A percentile compares a stretch with the other conserved stretches of the same genome.
Conservation (phyloP, 2,113 vertebrate genomes). For the Ctenomys sociabilis region DNA sequence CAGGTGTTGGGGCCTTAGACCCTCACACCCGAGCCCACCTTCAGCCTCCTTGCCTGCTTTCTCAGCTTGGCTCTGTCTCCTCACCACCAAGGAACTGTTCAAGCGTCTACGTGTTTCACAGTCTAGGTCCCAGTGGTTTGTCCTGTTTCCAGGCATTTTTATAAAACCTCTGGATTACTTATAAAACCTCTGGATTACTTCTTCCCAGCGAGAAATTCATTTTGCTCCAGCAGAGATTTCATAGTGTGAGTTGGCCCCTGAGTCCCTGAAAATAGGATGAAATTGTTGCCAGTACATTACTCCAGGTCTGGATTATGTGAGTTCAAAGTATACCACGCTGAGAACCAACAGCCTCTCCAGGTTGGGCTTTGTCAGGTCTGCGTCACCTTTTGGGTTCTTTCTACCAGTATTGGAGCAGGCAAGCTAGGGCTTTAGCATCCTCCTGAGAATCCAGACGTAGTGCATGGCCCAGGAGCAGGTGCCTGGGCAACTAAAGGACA, state of each 20-base stretch:
- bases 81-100: neutral
- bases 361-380: neutral
- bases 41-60: neutral
- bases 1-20: accelerated
- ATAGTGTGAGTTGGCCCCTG: neutral
- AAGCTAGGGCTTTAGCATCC: neutral
- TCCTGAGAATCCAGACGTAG: neutral
- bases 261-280: neutral
- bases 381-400: neutral
- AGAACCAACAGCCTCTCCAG: neutral
- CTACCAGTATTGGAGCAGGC: neutral
- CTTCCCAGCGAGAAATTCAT: neutral
- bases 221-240: neutral
- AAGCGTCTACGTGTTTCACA: neutral
- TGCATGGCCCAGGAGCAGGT: neutral
- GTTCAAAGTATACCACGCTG: neutral
- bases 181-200: neutral
- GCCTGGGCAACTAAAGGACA: neutral
- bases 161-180: neutral
- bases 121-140: neutral
- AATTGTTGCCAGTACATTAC: neutral
- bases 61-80: neutral
- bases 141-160: neutral
- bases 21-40: neutral
- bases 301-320: neutral